Conservation (phyloP, 2,113 vertebrate species). For the Agapornis roseicollis region DNA sequence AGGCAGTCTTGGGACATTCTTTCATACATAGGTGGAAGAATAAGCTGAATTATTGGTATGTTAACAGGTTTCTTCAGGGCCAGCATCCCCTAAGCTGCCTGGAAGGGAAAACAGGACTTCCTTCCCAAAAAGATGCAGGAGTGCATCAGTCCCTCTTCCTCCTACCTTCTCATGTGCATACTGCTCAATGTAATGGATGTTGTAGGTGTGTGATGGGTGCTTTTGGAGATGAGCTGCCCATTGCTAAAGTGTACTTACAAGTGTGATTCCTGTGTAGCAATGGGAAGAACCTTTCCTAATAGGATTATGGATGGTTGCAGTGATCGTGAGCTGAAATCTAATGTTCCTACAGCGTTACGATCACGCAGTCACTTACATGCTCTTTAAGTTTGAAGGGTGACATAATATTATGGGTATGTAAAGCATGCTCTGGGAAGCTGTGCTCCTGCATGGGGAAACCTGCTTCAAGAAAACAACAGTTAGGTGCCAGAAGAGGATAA, state of each 20-base stretch:
- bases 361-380: not conserved
- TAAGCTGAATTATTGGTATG: not conserved
- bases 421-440: not conserved
- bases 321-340: not conserved
- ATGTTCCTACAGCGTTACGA: not conserved
- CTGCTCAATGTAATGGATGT: not conserved
- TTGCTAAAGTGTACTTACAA: not conserved
- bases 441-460: not conserved
- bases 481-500: not conserved
- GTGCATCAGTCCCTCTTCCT: not conserved
- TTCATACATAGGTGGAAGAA: not conserved
- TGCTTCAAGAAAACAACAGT: not conserved
- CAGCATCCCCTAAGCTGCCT: not conserved
- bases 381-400: not conserved
- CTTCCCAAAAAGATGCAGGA: not conserved
- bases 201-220: not conserved
- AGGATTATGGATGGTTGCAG: not conserved
- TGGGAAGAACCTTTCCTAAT: not conserved
- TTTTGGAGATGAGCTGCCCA: not conserved
- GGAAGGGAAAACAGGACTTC: not conserved
- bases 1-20: not conserved
- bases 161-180: not conserved
- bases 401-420: not conserved
- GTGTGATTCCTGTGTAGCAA: not conserved
- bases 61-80: not conserved